Base-by-base conservation (phyloP, 2,113 vertebrate species). In the Takifugu bimaculatus region DNA sequence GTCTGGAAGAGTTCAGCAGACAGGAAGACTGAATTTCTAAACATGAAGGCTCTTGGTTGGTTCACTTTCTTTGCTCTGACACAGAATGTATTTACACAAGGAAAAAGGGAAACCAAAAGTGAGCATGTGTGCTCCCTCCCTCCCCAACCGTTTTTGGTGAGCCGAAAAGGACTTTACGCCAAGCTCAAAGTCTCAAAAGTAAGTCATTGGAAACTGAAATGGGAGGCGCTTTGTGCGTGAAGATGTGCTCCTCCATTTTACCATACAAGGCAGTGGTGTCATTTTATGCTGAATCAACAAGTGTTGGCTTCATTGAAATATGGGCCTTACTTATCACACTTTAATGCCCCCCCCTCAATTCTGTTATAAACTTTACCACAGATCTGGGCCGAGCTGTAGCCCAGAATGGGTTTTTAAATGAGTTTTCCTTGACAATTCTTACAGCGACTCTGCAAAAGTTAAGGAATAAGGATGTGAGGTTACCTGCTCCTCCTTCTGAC, bases 251-350 rank as follows among this genome's bases (percentile, higher is more conserved):
- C 60, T 75, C 12, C 25, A 13, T 61, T 61, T 73, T 63, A 72
- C 80, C 85, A 75, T 81, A 83, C 55, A 87, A 79, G 83, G 85
- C 20, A 60, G 53, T 15, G 27, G 42, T 50, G 49, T 44, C 0
- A 13, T 70, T 39, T 76, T 79, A 70, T 62, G 73, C 66, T 51
- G 28, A 4, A 68, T 77, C 65, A 39, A 39, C 35, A 39, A 73
- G 60, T 50, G 66, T 65, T 79, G 25, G 42, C 50, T 51, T 50
- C 57, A 54, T 32, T 63, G 43, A 44, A 51, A 28, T 4, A 26
- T 50, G 53, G 27, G 44, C 3, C 44, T 14, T 11, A 4, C 7
- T 11, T 39, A 11, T 11, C 29, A 32, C 29, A 4, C 5, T 44
- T 13, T 11, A 5, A 44, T 9, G 7, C 10, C 43, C 10, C 43